Conservation (phyloP, 2,797 vertebrate species). For the Pangasius djambal region DNA sequence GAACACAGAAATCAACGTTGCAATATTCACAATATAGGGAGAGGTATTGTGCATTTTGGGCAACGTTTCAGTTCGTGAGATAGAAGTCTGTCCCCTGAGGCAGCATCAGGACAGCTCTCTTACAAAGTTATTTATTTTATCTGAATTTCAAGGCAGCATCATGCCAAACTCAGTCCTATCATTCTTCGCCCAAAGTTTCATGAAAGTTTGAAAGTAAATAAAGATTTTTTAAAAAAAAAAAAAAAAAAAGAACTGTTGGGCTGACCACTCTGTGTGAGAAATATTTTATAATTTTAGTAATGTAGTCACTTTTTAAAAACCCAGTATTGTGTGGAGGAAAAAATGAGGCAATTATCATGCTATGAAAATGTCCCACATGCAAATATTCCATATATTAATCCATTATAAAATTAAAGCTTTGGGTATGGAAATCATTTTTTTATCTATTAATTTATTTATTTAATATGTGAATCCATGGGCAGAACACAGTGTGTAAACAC, state of each 20-base stretch:
- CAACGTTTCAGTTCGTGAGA: background rate
- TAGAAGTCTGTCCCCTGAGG: background rate
- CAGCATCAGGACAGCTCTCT: background rate
- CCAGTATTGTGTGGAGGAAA: background rate
- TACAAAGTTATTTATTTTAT: background rate
- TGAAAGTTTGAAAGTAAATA: background rate
- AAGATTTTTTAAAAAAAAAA: background rate
- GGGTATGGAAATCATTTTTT: background rate
- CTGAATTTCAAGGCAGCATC: background rate
- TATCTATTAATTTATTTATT: background rate
- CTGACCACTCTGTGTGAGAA: background rate
- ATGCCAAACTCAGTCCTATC: background rate
- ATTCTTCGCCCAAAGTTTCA: background rate
- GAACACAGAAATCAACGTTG: background rate
- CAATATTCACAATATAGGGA: background rate
- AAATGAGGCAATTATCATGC: background rate
- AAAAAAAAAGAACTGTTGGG: background rate
- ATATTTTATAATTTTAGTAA: background rate
- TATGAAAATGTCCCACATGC: background rate
- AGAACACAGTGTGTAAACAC: slow-evolving; percentile 15
- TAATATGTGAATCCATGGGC: slow-evolving; percentile 12
- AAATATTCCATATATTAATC: background rate
- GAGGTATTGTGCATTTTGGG: background rate
- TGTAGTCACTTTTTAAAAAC: background rate
- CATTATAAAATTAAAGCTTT: background rate